Evolutionary conservation across 1,140 invertebrate genomes (phyloP).

Genomic region (Notospermus geniculatus): DNA sequence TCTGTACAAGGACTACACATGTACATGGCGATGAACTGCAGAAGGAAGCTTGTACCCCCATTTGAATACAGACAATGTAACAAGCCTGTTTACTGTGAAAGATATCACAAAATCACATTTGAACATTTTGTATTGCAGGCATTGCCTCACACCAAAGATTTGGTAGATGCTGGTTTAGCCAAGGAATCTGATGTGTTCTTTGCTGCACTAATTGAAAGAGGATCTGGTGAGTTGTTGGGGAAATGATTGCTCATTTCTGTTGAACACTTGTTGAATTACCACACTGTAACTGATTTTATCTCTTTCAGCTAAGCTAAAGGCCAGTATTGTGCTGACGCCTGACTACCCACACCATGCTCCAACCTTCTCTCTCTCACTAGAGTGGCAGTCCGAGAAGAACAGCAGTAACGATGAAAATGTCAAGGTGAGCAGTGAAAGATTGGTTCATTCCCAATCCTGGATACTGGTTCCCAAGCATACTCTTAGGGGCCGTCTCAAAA

Average conservation of each 20-base stretch:
- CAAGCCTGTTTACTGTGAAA: no score
- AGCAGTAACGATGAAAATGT: conserved; percentile 67
- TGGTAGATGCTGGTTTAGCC: conserved; percentile 68
- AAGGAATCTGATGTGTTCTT: conserved; percentile 49
- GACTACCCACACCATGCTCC: conserved; percentile 78
- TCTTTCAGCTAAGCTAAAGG: conserved; percentile 69
- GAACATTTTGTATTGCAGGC: no score
- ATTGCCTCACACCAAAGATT: conserved; percentile 61
- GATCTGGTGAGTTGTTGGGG: conserved; percentile 61
- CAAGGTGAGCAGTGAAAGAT: conserved; percentile 61
- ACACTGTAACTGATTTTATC: no score
- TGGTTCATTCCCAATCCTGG: no score
- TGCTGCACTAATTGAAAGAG: conserved; percentile 62
- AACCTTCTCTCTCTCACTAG: conserved; percentile 66
- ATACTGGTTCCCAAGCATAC: no score
- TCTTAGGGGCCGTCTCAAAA: no score
- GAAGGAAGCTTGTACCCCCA: no score
- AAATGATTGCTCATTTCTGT: conserved; percentile 1
- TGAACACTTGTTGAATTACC: no score
- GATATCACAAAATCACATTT: no score
- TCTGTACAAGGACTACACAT: no score
- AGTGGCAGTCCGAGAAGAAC: conserved; percentile 69
- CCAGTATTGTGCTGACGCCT: conserved; percentile 73
- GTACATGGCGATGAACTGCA: no score
- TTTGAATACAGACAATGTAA: no score